Conservation (phyloP, 2,888 invertebrate genomes). For the Gryllus longicercus region DNA sequence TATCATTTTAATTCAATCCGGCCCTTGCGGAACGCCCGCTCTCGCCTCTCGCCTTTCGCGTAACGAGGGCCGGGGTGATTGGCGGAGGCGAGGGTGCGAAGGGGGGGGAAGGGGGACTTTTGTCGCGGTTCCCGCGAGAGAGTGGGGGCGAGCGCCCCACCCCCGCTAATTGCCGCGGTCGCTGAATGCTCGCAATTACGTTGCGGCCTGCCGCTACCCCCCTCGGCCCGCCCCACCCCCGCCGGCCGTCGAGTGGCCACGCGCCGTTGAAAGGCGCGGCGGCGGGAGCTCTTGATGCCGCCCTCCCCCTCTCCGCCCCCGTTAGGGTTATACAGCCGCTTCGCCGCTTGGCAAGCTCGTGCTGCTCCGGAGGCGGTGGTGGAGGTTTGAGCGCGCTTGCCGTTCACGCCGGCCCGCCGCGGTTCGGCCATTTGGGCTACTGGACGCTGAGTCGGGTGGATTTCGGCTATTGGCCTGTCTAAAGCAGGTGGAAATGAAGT, state of each 20-base stretch:
- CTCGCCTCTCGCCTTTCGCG: not conserved
- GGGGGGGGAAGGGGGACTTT: not conserved
- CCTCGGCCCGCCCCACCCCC: not conserved
- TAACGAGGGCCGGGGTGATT: not conserved
- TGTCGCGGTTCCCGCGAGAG: not conserved
- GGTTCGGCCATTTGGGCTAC: too few species aligned
- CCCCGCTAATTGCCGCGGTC: constrained; percentile 1
- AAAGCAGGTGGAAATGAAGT: too few species aligned
- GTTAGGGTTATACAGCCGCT: too few species aligned
- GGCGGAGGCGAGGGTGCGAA: not conserved
- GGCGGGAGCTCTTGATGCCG: not conserved
- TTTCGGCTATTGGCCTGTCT: too few species aligned
- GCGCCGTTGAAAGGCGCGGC: not conserved
- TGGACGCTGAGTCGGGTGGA: too few species aligned
- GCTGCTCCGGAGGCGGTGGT: too few species aligned
- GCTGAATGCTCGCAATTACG: constrained; percentile 9
- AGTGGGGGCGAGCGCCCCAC: too few species aligned
- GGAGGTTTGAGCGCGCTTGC: too few species aligned
- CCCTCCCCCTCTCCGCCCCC: not conserved
- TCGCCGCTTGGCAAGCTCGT: too few species aligned
- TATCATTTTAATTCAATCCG: constrained; percentile 1
- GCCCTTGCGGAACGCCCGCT: not conserved
- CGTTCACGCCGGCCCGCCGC: too few species aligned
- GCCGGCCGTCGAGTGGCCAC: not conserved
- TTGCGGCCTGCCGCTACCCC: not conserved